Percentiles rank a stretch among this genome's conserved stretches.
phyloP scores from a whole-genome alignment of 1,140 invertebrate species.

The Drosophila sp. region DNA sequence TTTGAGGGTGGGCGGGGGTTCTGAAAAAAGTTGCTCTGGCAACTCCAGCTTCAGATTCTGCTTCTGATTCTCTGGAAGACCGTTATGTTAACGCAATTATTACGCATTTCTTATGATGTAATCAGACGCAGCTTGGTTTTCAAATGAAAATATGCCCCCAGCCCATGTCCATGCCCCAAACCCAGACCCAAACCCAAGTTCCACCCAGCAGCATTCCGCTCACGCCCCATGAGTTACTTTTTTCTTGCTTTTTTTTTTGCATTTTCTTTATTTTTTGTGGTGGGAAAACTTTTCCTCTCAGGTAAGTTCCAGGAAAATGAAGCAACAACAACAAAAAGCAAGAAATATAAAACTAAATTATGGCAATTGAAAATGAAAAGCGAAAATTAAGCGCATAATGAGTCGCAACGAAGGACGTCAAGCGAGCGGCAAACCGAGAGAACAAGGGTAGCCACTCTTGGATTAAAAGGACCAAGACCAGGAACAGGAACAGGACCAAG shows the following conservation, averaged over 20 bases:
- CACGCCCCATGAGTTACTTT: constrained; percentile 21
- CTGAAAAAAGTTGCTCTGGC: constrained; percentile 24
- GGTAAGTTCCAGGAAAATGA: constrained; percentile 55
- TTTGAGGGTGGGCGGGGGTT: constrained; percentile 12
- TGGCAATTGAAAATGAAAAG: constrained; percentile 83
- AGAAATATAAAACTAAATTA: constrained; percentile 80
- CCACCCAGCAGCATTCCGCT: constrained; percentile 16
- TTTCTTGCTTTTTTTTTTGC: background rate
- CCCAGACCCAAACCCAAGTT: constrained; percentile 13
- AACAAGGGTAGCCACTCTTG: constrained; percentile 17
- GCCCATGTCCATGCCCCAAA: constrained; percentile 1
- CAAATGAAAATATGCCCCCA: constrained; percentile 72
- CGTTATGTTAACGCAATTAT: constrained; percentile 81
- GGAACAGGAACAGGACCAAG: constrained; percentile 40
- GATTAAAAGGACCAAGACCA: constrained; percentile 66
- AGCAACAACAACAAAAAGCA: constrained; percentile 32
- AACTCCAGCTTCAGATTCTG: constrained; percentile 12
- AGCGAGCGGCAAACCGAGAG: constrained; percentile 4
- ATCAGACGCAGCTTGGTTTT: constrained; percentile 77
- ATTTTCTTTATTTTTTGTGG: background rate
- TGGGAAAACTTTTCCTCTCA: constrained; percentile 39
- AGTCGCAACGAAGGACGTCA: constrained; percentile 40
- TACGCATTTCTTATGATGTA: constrained; percentile 82
- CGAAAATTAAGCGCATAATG: constrained; percentile 82
- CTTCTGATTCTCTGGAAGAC: constrained; percentile 30